These are phyloP conservation scores for Hephaestus fuliginosus DNA, from an alignment of 2,797 vertebrate genomes.

Conservation along the genomic window DNA sequence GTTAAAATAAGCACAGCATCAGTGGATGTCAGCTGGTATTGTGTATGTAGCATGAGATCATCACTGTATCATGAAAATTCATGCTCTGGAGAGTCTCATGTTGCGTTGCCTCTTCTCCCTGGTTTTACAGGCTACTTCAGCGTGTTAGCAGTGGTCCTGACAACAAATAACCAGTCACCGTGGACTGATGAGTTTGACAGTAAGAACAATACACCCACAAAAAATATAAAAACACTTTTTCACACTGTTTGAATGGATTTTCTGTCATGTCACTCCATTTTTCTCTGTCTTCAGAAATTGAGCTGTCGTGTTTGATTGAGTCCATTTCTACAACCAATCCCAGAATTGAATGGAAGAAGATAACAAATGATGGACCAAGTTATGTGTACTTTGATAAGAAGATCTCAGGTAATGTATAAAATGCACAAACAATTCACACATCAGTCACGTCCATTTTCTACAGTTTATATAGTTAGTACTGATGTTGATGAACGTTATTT, in stretches of 20 bases:
- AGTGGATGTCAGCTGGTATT: constrained; percentile 52
- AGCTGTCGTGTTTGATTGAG: constrained; percentile 94
- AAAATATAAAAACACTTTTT: not conserved
- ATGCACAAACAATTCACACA: not conserved
- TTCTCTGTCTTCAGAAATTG: constrained; percentile 83
- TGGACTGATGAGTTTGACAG: constrained; percentile 96
- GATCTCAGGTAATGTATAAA: constrained; percentile 88
- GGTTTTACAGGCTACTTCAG: constrained; percentile 88
- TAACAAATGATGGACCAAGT: constrained; percentile 89
- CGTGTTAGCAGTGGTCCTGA: constrained; percentile 90
- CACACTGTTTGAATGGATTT: not conserved
- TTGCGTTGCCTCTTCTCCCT: constrained; percentile 47
- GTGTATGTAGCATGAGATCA: constrained; percentile 53
- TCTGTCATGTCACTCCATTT: not conserved
- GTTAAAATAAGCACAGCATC: constrained; percentile 44
- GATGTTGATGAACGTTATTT: not conserved
- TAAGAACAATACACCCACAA: constrained; percentile 81
- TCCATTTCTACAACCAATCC: constrained; percentile 90
- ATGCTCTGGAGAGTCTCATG: constrained; percentile 50
- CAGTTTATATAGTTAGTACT: not conserved
- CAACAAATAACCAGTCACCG: constrained; percentile 86
- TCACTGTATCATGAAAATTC: constrained; percentile 49
- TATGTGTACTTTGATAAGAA: constrained; percentile 93
- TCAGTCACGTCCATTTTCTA: not conserved
- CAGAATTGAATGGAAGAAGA: constrained; percentile 99